These are phyloP conservation scores for Yponomeuta malinellus DNA, from an alignment of 2,888 invertebrate species.

Conservation along the genomic window DNA sequence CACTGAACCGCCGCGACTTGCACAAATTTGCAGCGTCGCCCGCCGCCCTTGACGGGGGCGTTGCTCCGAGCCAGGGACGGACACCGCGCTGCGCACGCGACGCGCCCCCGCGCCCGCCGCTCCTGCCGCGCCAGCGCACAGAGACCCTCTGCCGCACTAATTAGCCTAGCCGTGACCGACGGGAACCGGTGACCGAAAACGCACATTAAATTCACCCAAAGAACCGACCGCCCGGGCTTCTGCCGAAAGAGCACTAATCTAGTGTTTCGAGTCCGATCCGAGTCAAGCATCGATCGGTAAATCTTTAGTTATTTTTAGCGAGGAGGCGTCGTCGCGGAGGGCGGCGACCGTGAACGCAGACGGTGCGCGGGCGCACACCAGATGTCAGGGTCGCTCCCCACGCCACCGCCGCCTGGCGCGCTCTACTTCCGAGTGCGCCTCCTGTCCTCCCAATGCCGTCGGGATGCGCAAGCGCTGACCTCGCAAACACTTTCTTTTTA, in stretches of 20 bases:
- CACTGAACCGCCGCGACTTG: constrained; percentile 72
- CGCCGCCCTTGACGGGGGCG: constrained; percentile 76
- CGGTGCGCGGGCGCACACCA: constrained; percentile 36
- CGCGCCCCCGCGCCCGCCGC: constrained; percentile 56
- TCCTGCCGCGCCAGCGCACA: constrained; percentile 36
- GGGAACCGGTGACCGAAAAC: constrained; percentile 4
- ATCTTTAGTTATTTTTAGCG: constrained; percentile 57
- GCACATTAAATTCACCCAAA: not conserved
- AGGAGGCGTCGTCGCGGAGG: constrained; percentile 45
- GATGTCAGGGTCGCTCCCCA: constrained; percentile 50
- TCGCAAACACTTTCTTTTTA: constrained; percentile 36
- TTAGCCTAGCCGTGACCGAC: constrained; percentile 11
- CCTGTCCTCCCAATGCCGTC: constrained; percentile 16
- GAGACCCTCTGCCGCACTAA: constrained; percentile 18
- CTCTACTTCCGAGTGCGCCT: constrained; percentile 30
- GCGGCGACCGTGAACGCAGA: constrained; percentile 57
- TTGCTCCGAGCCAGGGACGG: constrained; percentile 74
- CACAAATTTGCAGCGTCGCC: constrained; percentile 75
- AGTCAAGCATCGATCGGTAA: constrained; percentile 41
- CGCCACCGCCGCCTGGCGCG: constrained; percentile 30
- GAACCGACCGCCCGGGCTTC: constrained; percentile 11
- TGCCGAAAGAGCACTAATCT: constrained; percentile 11
- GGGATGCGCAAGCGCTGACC: constrained; percentile 26
- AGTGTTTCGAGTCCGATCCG: constrained; percentile 27
- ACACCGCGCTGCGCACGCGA: constrained; percentile 69